These are phyloP conservation scores for Oppia nitens DNA, from an alignment of 1,140 invertebrate species.

Conservation along the genomic window DNA sequence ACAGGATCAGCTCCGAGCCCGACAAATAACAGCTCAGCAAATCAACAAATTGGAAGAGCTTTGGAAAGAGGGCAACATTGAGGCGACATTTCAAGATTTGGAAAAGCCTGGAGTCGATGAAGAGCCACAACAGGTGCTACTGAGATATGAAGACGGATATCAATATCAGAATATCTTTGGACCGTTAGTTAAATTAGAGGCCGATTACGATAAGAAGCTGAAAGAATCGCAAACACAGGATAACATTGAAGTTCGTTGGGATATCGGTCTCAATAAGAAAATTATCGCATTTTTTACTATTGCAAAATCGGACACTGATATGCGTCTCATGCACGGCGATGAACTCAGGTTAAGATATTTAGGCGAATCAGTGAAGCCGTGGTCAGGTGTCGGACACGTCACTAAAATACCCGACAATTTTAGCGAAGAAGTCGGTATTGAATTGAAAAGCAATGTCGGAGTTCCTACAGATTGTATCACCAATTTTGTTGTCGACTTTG, in stretches of 20 bases:
- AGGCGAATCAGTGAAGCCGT: slow-evolving; percentile 65
- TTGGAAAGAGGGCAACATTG: slow-evolving; percentile 89
- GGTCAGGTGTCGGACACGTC: slow-evolving; percentile 85
- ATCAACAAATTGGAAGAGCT: slow-evolving; percentile 95
- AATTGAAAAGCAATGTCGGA: slow-evolving; percentile 74
- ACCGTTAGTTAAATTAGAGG: slow-evolving; percentile 88
- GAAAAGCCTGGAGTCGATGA: slow-evolving; percentile 95
- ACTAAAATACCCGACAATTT: slow-evolving; percentile 99
- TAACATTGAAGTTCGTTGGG: slow-evolving; percentile 96
- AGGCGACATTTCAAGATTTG: slow-evolving; percentile 91
- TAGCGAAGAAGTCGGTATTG: slow-evolving; percentile 93
- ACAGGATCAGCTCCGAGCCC: slow-evolving; percentile 79
- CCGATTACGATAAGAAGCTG: slow-evolving; percentile 92
- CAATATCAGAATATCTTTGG: slow-evolving; percentile 98
- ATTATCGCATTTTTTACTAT: slow-evolving; percentile 92
- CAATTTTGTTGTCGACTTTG: slow-evolving; percentile 97
- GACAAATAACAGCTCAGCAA: slow-evolving; percentile 89
- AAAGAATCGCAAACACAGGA: slow-evolving; percentile 98
- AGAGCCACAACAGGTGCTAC: slow-evolving; percentile 81
- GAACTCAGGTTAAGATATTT: slow-evolving; percentile 84
- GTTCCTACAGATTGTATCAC: slow-evolving; percentile 79
- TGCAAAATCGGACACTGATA: slow-evolving; percentile 82
- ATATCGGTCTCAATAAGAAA: slow-evolving; percentile 94
- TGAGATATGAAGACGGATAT: slow-evolving; percentile 89
- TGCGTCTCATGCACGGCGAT: slow-evolving; percentile 96